Percentiles rank a stretch among this genome's conserved stretches.
Evolutionary conservation across 2,797 vertebrate species (phyloP).

Genomic region (Cetoscarus ocellatus): DNA sequence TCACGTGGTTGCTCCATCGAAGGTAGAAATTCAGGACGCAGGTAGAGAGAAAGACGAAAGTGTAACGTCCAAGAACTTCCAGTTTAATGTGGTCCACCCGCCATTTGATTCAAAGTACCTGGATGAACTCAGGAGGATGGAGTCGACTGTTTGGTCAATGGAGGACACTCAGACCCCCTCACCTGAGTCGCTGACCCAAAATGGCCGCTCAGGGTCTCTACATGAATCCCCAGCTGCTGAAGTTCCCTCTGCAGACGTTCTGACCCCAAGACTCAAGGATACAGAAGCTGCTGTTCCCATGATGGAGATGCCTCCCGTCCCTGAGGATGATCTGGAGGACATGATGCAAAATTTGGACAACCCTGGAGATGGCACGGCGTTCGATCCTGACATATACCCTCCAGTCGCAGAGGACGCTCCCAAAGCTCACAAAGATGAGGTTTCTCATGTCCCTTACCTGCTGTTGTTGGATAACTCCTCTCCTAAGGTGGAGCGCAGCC

Average conservation of each 20-base stretch:
- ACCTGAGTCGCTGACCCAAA: constrained; percentile 55
- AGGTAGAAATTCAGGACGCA: neutral
- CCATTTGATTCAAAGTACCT: constrained; percentile 75
- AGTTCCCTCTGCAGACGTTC: constrained; percentile 4
- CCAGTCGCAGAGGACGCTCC: constrained; percentile 10
- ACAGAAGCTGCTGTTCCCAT: constrained; percentile 22
- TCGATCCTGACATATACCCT: neutral
- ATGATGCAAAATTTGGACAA: neutral
- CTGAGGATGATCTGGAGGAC: constrained; percentile 28
- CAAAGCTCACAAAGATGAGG: neutral
- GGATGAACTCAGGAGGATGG: constrained; percentile 76
- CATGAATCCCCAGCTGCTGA: constrained; percentile 27
- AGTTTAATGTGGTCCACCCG: constrained; percentile 71
- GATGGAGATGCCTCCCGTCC: constrained; percentile 13
- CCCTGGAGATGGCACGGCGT: constrained; percentile 1
- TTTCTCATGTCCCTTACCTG: constrained; percentile 2
- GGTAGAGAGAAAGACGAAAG: constrained; percentile 7
- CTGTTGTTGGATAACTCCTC: constrained; percentile 13
- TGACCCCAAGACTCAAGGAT: neutral
- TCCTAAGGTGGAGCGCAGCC: constrained; percentile 11
- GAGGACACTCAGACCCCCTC: constrained; percentile 73
- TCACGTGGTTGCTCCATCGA: neutral
- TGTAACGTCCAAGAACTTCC: constrained; percentile 34
- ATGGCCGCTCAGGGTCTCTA: constrained; percentile 34
- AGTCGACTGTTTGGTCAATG: constrained; percentile 79